These are phyloP conservation scores for Syngnathus typhle DNA, from an alignment of 2,113 vertebrate species.

Conservation along the genomic window DNA sequence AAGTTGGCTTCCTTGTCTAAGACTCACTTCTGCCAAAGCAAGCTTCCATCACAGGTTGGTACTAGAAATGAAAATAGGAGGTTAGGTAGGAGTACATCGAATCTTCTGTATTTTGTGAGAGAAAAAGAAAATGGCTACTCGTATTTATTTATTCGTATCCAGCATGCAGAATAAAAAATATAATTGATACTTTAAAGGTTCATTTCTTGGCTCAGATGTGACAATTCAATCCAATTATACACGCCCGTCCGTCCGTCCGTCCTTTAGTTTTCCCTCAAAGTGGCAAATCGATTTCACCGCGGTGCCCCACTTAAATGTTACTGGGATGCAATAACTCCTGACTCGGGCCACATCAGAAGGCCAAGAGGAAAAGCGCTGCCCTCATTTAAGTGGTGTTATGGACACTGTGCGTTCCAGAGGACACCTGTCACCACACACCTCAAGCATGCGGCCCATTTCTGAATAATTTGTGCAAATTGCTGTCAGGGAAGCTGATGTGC, in stretches of 20 bases:
- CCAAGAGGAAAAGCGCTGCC: conserved; percentile 38
- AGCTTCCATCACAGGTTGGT: neutral
- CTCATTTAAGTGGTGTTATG: conserved; percentile 29
- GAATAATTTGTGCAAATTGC: conserved; percentile 52
- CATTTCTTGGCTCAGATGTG: neutral
- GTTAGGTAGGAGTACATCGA: neutral
- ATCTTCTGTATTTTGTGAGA: neutral
- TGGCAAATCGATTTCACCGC: neutral
- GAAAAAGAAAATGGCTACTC: neutral
- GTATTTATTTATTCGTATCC: neutral
- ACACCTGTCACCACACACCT: conserved; percentile 56
- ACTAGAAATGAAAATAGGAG: conserved; percentile 10
- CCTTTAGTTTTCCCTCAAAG: neutral
- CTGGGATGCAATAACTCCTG: conserved; percentile 20
- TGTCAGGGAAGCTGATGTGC: conserved; percentile 48
- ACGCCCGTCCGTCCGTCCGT: too few species aligned
- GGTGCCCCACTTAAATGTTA: conserved; percentile 29
- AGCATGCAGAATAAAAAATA: neutral
- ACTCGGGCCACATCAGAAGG: conserved; percentile 32
- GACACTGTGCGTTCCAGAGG: conserved; percentile 29
- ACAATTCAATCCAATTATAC: neutral
- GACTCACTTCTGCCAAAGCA: neutral
- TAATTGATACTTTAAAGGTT: neutral
- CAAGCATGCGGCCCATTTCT: conserved; percentile 23
- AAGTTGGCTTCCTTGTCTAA: conserved; percentile 2